Base-by-base conservation (phyloP, 2,888 invertebrate genomes). In the Andricus curvator region DNA sequence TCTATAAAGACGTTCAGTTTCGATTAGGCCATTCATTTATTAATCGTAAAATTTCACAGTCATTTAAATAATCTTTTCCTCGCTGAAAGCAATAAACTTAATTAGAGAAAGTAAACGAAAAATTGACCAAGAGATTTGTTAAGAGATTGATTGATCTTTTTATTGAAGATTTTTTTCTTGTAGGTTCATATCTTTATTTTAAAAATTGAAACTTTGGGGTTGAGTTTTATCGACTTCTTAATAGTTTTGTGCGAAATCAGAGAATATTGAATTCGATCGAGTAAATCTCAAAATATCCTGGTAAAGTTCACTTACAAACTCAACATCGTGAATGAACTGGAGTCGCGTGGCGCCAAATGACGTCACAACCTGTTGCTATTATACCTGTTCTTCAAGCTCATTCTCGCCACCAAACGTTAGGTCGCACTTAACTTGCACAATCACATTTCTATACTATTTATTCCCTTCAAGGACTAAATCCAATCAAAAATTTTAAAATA, bases 281-380 rank as follows among this genome's bases (percentile, higher is more conserved):
- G 77, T 33, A 81, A 78, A 81, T 82, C 84, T 78, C 79, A 79
- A 81, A 84, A 86, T 87, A 86, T 89, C 87, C 89, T 88, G 89
- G 89, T 89, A 88, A 88, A 89, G 84, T 87, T 86, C 83, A 85
- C 85, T 81, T 81, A 78, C 81, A 77, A 78, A 68, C 78, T 83
- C 80, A 83, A 82, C 86, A 85, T 92, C 88, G 91, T 93, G 92
- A 92, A 92, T 92, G 92, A 91, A 91, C 81, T 82, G 44, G 86
- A 89, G 91, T 90, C 91, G 91, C 91, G 92, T 92, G 92, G 92
- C 91, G 90, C 90, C 88, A 85, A 83, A 86, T 92, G 92, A 93
- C 92, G 92, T 93, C 92, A 92, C 88, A 89, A 91, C 91, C 91
- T 91, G 91, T 91, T 91, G 91, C 91, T 89, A 74, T 83, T 89